Evolutionary conservation across 2,797 vertebrate genomes (phyloP).

Genomic region (Coilia nasus): DNA sequence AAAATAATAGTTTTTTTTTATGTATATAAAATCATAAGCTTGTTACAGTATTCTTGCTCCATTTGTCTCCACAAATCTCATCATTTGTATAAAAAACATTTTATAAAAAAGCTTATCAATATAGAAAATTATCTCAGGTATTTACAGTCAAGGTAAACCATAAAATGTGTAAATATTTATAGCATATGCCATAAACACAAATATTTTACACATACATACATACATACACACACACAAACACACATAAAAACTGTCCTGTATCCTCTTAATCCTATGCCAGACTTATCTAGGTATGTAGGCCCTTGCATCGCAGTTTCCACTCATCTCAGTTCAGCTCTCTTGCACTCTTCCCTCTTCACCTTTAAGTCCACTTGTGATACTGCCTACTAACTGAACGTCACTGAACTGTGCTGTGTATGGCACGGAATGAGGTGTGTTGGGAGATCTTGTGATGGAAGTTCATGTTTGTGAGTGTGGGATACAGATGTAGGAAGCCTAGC

Average conservation of each 20-base stretch:
- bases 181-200: conserved; percentile 34
- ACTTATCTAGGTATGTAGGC: not conserved
- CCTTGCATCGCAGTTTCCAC: not conserved
- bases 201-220: conserved; percentile 39
- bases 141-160: conserved; percentile 41
- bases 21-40: conserved; percentile 55
- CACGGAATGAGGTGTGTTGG: too few species aligned
- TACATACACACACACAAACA: conserved; percentile 21
- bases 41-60: conserved; percentile 13
- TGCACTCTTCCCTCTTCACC: not conserved
- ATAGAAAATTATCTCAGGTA: conserved; percentile 49
- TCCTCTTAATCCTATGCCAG: not conserved
- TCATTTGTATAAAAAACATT: conserved; percentile 53
- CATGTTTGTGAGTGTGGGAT: not conserved
- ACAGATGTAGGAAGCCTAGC: not conserved
- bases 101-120: conserved; percentile 49
- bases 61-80: conserved; percentile 35
- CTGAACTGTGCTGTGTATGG: too few species aligned
- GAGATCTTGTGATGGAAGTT: not conserved
- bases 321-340: not conserved
- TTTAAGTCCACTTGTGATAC: conserved; percentile 30
- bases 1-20: conserved; percentile 56
- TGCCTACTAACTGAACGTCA: not conserved
- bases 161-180: conserved; percentile 35
- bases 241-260: not conserved